Percentiles rank a stretch among this genome's conserved stretches.
These are phyloP conservation scores for Leptinotarsa undecemlineata DNA, from an alignment of 1,140 invertebrate genomes.

Conservation along the genomic window DNA sequence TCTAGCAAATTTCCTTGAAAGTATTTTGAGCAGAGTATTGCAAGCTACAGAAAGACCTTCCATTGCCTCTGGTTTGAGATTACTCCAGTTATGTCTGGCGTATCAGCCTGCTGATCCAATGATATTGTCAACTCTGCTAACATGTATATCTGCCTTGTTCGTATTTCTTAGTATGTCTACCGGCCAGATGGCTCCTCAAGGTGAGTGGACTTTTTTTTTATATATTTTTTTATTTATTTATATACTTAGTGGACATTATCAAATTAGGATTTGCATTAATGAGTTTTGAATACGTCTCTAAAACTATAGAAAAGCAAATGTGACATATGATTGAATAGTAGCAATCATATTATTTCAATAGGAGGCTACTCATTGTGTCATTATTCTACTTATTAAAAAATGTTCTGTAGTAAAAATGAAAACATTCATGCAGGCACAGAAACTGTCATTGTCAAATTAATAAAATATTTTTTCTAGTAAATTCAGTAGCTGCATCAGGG, in stretches of 20 bases:
- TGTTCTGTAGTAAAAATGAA: too few species aligned
- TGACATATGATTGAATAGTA: too few species aligned
- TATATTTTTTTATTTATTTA: too few species aligned
- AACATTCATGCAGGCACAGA: too few species aligned
- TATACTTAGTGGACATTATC: too few species aligned
- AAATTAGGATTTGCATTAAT: too few species aligned
- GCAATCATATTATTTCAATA: too few species aligned
- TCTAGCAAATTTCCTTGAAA: constrained; percentile 70
- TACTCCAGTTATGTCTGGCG: constrained; percentile 76
- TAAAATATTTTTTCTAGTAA: constrained; percentile 46
- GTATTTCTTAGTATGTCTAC: constrained; percentile 86
- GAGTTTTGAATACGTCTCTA: too few species aligned
- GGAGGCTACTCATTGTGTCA: too few species aligned
- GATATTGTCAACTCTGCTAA: constrained; percentile 78
- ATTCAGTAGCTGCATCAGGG: constrained; percentile 68
- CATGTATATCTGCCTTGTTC: constrained; percentile 87
- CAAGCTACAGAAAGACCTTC: constrained; percentile 68
- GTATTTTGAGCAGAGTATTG: constrained; percentile 74
- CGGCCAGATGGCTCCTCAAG: constrained; percentile 67
- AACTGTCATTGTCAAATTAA: too few species aligned
- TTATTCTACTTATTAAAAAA: too few species aligned
- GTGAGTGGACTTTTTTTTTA: constrained; percentile 40
- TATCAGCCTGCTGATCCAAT: constrained; percentile 76
- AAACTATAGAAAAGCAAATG: too few species aligned
- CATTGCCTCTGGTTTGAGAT: constrained; percentile 65